These are phyloP conservation scores for Catharus ustulatus DNA, from an alignment of 2,797 vertebrate species.

Conservation along the genomic window DNA sequence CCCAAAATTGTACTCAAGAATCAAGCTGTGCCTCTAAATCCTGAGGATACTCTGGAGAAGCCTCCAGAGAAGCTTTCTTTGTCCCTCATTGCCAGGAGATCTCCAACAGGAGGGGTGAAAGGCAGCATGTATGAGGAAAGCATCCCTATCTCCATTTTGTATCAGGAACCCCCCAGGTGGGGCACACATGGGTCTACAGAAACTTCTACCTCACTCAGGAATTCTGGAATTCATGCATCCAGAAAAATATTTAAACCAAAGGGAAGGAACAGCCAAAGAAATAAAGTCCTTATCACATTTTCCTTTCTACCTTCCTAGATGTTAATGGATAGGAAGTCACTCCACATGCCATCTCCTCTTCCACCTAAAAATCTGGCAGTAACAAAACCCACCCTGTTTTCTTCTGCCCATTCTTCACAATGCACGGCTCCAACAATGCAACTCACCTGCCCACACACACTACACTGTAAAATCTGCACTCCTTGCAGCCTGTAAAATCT, in stretches of 20 bases:
- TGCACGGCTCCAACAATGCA: neutral
- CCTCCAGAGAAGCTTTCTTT: neutral
- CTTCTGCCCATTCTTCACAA: neutral
- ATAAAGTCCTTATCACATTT: neutral
- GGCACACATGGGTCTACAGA: neutral
- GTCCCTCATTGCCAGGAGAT: neutral
- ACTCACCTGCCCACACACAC: neutral
- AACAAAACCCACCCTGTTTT: neutral
- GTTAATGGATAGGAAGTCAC: neutral
- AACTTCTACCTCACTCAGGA: neutral
- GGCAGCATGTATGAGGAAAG: neutral
- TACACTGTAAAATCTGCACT: neutral
- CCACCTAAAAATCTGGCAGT: neutral
- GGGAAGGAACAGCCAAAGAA: neutral
- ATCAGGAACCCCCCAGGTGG: neutral
- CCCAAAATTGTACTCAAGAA: neutral
- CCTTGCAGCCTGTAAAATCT: neutral
- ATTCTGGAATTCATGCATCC: neutral
- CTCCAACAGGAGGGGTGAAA: neutral
- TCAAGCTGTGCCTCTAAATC: neutral
- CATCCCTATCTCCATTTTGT: neutral
- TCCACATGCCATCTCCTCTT: neutral
- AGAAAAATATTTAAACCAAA: neutral
- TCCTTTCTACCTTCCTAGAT: neutral
- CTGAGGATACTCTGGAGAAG: neutral